Evolutionary conservation across 1,140 invertebrate species (phyloP), one percentile per base, ranked within the genome.

Genomic region (Bradynema listronoti): DNA sequence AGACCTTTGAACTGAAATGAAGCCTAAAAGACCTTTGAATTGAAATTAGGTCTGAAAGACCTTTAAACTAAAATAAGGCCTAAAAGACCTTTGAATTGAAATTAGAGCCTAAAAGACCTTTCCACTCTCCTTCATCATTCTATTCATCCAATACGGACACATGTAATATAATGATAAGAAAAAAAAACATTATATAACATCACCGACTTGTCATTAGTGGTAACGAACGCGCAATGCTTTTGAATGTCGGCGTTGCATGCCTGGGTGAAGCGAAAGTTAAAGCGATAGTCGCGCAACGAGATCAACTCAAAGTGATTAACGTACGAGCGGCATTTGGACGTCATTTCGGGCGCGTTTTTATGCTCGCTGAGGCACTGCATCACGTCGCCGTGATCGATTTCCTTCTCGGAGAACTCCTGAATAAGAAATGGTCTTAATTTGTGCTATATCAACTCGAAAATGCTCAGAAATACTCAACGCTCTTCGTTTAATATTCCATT

Each of bases 191-290:
- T n/a, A n/a, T n/a, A n/a, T n/a, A n/a, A n/a, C n/a, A n/a, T n/a
- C n/a, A n/a, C n/a, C n/a, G n/a, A n/a, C n/a, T n/a, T n/a, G n/a
- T n/a, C n/a, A n/a, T n/a, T n/a, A n/a, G n/a, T n/a, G n/a, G n/a
- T n/a, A n/a, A n/a, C n/a, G n/a, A n/a, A n/a, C 34, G 64, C 71
- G 80, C 92, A 97, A 78, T 86, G 86, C 65, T 85, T 82, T 46
- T 85, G 81, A 0, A 93, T 91, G 80, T 88, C 85, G 7, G 83
- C 83, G 69, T 87, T 86, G 72, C 93, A 98, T 0, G 90, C 87
- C 75, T 91, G 85, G 80, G 94, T 94, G 78, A 98, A 97, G 78
- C 91, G 91, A 68, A 87, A 88, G 22, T 87, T 91, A 78, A 97
- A 97, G 73, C 86, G 86, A 78, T 91, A 94, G 81, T 92, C 89